phyloP scores from a whole-genome alignment of 2,888 invertebrate species.

The Acronicta leporina region DNA sequence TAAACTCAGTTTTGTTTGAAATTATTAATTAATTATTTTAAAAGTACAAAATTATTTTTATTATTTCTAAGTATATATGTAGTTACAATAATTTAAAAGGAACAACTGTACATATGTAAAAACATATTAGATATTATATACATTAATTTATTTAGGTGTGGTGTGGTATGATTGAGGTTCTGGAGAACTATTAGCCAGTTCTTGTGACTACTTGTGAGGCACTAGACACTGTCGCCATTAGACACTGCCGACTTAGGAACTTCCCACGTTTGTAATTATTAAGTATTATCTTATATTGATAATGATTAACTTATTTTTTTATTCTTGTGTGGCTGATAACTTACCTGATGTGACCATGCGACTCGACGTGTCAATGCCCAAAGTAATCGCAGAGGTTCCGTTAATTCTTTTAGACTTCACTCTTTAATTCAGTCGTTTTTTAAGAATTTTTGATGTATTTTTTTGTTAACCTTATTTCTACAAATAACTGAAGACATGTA shows the following conservation, averaged over 20 bases:
- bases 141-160: conserved; percentile 86
- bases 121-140: conserved; percentile 85
- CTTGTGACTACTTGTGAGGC: conserved; percentile 73
- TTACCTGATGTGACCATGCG: conserved; percentile 20
- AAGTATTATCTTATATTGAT: conserved; percentile 41
- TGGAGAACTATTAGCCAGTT: conserved; percentile 73
- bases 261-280: conserved; percentile 50
- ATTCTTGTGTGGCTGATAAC: conserved; percentile 40
- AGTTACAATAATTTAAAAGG: conserved; percentile 80
- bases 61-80: conserved; percentile 79
- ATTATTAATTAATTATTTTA: conserved; percentile 75
- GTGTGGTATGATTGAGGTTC: conserved; percentile 80
- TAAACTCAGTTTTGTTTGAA: conserved; percentile 75
- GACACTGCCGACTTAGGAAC: conserved; percentile 60
- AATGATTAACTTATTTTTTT: conserved; percentile 43
- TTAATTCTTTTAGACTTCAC: conserved; percentile 70
- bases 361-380: conserved; percentile 58
- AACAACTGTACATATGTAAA: conserved; percentile 87
- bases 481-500: conserved; percentile 31
- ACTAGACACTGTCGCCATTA: conserved; percentile 66
- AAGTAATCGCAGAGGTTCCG: conserved; percentile 67
- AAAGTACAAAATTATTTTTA: conserved; percentile 85
- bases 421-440: conserved; percentile 35
- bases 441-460: conserved; percentile 37
- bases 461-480: conserved; percentile 40